Percentiles rank a stretch among this genome's conserved stretches.
Evolutionary conservation across 2,888 invertebrate species (phyloP).

Genomic region (Campaea margaritaria): DNA sequence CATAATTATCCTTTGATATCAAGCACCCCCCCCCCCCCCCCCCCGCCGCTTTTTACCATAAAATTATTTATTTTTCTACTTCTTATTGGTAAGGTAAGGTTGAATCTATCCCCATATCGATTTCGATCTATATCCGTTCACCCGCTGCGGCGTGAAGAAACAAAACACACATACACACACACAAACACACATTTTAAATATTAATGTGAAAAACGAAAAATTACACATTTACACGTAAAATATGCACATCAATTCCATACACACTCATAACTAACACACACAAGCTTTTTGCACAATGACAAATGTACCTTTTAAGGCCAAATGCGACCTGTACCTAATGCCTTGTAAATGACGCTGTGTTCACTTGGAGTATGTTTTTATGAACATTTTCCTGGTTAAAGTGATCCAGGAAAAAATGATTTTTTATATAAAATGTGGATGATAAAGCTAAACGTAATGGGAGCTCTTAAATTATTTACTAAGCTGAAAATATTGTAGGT

Average conservation of each 20-base stretch:
- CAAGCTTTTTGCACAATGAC: conserved; percentile 13
- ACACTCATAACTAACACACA: not conserved
- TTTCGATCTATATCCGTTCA: too few relatives aligned
- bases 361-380: conserved; percentile 36
- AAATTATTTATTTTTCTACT: too few relatives aligned
- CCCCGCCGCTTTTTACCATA: too few relatives aligned
- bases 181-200: too few relatives aligned
- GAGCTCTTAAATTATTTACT: too few relatives aligned
- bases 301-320: conserved; percentile 28
- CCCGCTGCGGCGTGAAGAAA: too few relatives aligned
- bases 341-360: conserved; percentile 28
- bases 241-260: conserved; percentile 8
- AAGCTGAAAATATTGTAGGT: too few relatives aligned
- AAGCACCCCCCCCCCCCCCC: too few relatives aligned
- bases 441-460: not conserved
- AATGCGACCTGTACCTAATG: conserved; percentile 18
- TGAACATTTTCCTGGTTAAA: conserved; percentile 30
- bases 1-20: too few relatives aligned
- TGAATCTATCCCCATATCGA: too few relatives aligned
- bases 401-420: conserved; percentile 2
- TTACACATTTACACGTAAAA: conserved; percentile 1
- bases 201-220: not conserved
- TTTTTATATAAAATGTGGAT: not conserved
- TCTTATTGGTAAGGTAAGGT: too few relatives aligned
- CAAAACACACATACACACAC: too few relatives aligned